Conservation (phyloP, 1,140 invertebrate genomes). For the Heterodera schachtii region DNA sequence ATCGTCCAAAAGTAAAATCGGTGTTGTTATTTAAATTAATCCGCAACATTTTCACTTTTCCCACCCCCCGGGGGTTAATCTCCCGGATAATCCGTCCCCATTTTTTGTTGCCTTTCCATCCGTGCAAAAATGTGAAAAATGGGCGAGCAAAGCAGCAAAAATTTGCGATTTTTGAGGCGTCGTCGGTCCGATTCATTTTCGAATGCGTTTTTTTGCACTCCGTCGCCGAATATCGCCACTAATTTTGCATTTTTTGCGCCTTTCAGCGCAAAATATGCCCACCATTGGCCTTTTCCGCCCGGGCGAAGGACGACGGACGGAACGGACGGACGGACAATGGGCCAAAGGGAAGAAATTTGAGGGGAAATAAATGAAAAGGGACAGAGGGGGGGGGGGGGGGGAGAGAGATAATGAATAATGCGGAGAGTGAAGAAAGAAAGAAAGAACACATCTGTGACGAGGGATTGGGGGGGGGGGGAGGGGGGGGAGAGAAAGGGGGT, state of each 20-base stretch:
- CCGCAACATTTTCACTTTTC: neutral
- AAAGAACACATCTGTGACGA: too few relatives aligned
- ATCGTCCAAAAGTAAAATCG: too few relatives aligned
- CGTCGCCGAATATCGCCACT: neutral
- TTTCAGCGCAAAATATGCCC: neutral
- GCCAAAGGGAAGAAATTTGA: neutral
- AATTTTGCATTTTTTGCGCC: slow-evolving; percentile 1
- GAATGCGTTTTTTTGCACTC: neutral
- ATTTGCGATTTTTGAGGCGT: neutral
- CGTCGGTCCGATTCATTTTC: neutral
- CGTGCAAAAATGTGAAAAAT: neutral
- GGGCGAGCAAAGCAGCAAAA: too few relatives aligned
- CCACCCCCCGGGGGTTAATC: neutral
- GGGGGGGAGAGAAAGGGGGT: too few relatives aligned
- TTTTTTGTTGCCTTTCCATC: neutral
- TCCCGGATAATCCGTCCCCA: neutral
- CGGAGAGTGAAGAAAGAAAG: too few relatives aligned
- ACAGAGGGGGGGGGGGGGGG: neutral
- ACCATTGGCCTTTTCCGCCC: neutral
- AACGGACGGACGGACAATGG: neutral
- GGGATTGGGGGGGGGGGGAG: too few relatives aligned
- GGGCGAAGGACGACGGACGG: neutral
- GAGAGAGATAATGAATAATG: too few relatives aligned
- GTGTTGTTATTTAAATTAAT: neutral
- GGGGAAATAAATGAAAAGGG: neutral